Evolutionary conservation across 2,888 invertebrate species (phyloP).

Genomic region (Andrena camellia): DNA sequence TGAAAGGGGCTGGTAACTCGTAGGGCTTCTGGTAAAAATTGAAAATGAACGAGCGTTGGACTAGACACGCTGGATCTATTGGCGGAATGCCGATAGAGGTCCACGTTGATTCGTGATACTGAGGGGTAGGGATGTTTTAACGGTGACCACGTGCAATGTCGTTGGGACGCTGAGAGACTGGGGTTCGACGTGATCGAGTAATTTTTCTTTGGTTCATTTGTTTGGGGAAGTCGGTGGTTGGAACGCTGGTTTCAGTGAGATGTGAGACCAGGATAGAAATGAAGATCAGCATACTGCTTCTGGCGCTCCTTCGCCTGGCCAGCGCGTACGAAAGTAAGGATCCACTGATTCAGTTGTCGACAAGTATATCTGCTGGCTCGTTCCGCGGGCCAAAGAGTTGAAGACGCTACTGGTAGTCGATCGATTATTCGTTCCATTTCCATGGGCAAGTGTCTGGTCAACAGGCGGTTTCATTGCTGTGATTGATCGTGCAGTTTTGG

Average conservation of each 20-base stretch:
- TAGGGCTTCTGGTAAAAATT: background rate
- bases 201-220: background rate
- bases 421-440: no score
- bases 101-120: conserved; percentile 13
- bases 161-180: conserved; percentile 12
- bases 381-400: background rate
- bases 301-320: conserved; percentile 76
- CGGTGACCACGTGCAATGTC: conserved; percentile 12
- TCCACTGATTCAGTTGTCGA: conserved; percentile 18
- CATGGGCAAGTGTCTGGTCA: background rate
- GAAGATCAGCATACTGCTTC: conserved; percentile 76
- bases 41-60: conserved; percentile 27
- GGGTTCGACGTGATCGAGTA: conserved; percentile 16
- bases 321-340: conserved; percentile 77
- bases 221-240: conserved; percentile 11
- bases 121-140: background rate
- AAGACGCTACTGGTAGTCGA: no score
- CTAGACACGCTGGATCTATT: conserved; percentile 10
- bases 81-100: conserved; percentile 12
- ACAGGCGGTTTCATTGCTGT: background rate
- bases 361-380: background rate
- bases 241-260: conserved; percentile 64
- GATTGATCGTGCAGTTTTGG: conserved; percentile 2
- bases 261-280: conserved; percentile 76
- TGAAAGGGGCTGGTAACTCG: background rate